A percentile compares a stretch with the other conserved stretches of the same genome.
These are phyloP conservation scores for Tetranychus truncatus DNA, from an alignment of 2,888 invertebrate genomes.

Conservation along the genomic window DNA sequence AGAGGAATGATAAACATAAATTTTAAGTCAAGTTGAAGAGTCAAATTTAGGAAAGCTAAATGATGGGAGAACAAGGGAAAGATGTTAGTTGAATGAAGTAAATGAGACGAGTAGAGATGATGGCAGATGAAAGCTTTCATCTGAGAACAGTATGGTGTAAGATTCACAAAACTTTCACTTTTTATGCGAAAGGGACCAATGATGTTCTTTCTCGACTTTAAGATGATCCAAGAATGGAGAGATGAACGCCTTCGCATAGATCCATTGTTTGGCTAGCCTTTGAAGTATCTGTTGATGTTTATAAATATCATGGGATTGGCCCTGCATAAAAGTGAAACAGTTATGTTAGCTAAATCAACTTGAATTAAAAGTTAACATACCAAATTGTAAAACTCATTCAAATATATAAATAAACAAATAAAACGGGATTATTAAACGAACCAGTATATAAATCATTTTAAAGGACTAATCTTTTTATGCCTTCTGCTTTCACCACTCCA, in stretches of 20 bases:
- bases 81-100: not conserved
- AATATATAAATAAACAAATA: not conserved
- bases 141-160: not conserved
- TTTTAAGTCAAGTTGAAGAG: no score
- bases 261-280: not conserved
- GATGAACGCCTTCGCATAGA: not conserved
- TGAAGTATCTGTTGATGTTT: not conserved
- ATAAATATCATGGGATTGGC: conserved; percentile 1
- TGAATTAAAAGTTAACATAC: not conserved
- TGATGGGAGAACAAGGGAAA: no score
- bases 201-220: no score
- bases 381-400: not conserved
- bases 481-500: no score
- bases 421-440: not conserved
- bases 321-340: not conserved
- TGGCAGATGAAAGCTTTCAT: not conserved
- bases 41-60: no score
- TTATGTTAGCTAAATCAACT: not conserved
- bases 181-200: not conserved
- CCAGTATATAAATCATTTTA: not conserved
- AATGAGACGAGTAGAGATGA: not conserved
- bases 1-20: not conserved
- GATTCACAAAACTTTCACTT: not conserved
- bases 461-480: not conserved
- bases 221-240: not conserved